Base-by-base conservation (phyloP, 2,113 vertebrate species). In the Atractosteus spatula region DNA sequence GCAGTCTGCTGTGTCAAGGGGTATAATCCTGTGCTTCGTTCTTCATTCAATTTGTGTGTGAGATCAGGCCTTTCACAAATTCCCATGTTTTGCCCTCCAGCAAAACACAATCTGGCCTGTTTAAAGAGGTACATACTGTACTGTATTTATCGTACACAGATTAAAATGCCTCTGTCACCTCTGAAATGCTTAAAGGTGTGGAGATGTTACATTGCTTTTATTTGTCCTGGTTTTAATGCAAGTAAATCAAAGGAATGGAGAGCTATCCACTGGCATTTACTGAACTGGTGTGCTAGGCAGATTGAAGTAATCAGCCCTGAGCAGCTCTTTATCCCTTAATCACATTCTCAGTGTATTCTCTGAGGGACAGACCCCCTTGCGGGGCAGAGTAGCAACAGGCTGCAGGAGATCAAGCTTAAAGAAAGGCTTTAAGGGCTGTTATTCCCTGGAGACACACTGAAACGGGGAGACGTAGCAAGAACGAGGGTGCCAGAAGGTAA, bases 251-350 rank as follows among this genome's bases (percentile, higher is more conserved):
- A 69, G 69, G 76, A 77, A 76, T 79, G 72, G 71, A n/a, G 76
- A 64, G 74, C 71, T 85, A 87, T 84, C 86, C 80, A 82, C 84
- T 88, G 90, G 89, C 91, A 87, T 94, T 94, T 92, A 91, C 83
- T 88, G 84, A 86, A 81, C 80, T 77, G 84, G 86, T 85, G 88
- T 88, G 87, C 83, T 84, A 84, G 91, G 87, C 92, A 94, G 90
- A 92, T 93, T 92, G 92, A 93, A 94, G 92, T 94, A 94, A 92
- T 94, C 91, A 92, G 93, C 84, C 86, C 87, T 83, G 84, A 89
- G 87, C 87, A 90, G 79, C 88, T 89, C 89, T 95, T 95, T 94
- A 96, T 95, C 94, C 92, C 85, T 95, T 96, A 93, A 96, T 95
- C 91, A 89, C 89, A 86, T 89, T 91, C 91, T 93, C 87, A 87